Evolutionary conservation across 2,888 invertebrate species (phyloP), one percentile per base, ranked within the genome.

Genomic region (Selenia dentaria): DNA sequence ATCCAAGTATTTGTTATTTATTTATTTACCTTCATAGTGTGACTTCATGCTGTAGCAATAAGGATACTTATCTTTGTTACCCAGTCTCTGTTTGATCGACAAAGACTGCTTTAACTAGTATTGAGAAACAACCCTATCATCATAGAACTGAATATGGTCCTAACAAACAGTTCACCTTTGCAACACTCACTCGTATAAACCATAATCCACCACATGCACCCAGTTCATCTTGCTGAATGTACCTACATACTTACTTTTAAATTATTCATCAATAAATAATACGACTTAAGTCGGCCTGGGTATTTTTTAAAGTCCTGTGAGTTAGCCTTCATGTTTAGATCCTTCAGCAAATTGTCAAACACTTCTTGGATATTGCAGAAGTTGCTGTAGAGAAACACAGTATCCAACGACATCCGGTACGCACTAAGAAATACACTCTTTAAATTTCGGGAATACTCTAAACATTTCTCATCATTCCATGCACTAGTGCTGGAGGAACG

Each of bases 261-360:
- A 59, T 81, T 59, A 13, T 62, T 57, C 6, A 81, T 46, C 9
- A 89, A 45, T 16, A 54, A 51, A 51, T 62, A 74, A 52, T 86
- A 89, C 0, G 79, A 80, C 58, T 83, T 78, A 51, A 86, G 63
- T 34, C 79, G 71, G 2, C 73, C 72, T 12, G 88, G 89, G 64
- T 82, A 81, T 45, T 70, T 79, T 48, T 83, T 87, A 29, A 82
- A 82, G 50, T 79, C 66, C 24, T 74, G 64, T 11, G 63, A 38
- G 43, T 76, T 78, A 40, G 87, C 57, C 60, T 75, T 86, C 32
- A 57, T 60, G 55, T 85, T 82, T 13, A 88, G 55, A 16, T 71
- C 67, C 38, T 69, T 71, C 33, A 88, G 65, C 31, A 75, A 69
- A 13, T 63, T 68, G 50, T 89, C 78, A 62, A 85, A 88, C 24